Percentiles rank a stretch among this genome's conserved stretches.
Conservation (phyloP, 2,888 invertebrate species). For the Dicyrtomina minuta region DNA sequence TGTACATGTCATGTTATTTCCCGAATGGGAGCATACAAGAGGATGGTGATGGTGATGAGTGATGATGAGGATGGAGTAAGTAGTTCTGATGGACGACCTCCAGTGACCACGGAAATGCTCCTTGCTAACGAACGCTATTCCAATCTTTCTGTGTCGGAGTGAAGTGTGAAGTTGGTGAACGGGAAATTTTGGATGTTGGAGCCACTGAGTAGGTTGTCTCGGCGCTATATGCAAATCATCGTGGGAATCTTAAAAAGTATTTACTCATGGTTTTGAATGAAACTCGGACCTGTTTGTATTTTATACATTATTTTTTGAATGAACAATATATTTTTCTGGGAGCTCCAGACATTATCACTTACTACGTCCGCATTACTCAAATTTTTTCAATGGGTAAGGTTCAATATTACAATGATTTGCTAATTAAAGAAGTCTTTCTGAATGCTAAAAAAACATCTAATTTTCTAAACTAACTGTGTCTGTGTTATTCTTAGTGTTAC, state of each 20-base stretch:
- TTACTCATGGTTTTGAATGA: constrained; percentile 2
- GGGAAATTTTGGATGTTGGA: constrained; percentile 33
- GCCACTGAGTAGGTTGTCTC: constrained; percentile 19
- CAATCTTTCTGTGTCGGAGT: background rate
- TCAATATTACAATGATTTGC: no score
- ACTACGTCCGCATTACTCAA: constrained; percentile 22
- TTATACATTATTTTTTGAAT: background rate
- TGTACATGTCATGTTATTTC: no score
- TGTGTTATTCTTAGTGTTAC: background rate
- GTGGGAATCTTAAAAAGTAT: constrained; percentile 15
- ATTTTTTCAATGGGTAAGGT: constrained; percentile 25
- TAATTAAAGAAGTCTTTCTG: background rate
- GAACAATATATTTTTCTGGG: background rate
- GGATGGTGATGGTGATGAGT: no score
- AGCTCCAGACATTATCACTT: constrained; percentile 7
- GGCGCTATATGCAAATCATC: constrained; percentile 6
- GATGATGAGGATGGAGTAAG: constrained; percentile 11
- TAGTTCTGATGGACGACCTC: no score
- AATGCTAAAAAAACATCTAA: background rate
- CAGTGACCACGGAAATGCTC: no score
- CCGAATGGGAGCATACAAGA: constrained; percentile 12
- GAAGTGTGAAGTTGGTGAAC: background rate
- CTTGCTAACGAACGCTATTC: constrained; percentile 15
- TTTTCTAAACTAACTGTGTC: background rate
- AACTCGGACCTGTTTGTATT: constrained; percentile 12